phyloP scores from a whole-genome alignment of 1,140 invertebrate species.

The Amyelois transitella region DNA sequence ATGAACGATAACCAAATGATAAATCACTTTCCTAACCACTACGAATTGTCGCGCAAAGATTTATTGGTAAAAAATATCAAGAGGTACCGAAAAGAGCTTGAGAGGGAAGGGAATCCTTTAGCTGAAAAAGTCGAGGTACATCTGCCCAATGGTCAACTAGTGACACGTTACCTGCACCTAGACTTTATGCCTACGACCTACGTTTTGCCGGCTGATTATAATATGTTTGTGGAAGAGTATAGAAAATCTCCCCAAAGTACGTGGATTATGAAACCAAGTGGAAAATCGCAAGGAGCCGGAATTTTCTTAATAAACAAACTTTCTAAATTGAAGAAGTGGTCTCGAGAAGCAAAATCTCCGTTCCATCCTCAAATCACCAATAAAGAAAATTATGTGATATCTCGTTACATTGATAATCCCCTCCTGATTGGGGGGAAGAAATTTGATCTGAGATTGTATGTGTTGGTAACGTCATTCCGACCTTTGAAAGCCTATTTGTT shows the following conservation, averaged over 20 bases:
- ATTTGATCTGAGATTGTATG: slow-evolving; percentile 89
- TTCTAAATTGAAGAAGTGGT: slow-evolving; percentile 92
- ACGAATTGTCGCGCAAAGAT: slow-evolving; percentile 95
- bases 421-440: slow-evolving; percentile 91
- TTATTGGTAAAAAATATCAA: slow-evolving; percentile 97
- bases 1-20: slow-evolving; percentile 94
- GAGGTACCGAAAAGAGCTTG: slow-evolving; percentile 92
- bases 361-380: slow-evolving; percentile 84
- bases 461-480: slow-evolving; percentile 87
- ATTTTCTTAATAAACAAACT: slow-evolving; percentile 93
- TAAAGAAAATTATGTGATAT: slow-evolving; percentile 94
- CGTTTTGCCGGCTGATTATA: slow-evolving; percentile 95
- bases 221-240: slow-evolving; percentile 98
- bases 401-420: slow-evolving; percentile 90
- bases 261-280: slow-evolving; percentile 98
- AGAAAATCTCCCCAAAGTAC: slow-evolving; percentile 94
- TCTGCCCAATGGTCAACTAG: slow-evolving; percentile 78
- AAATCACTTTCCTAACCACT: slow-evolving; percentile 96
- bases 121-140: slow-evolving; percentile 80
- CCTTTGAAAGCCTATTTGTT: slow-evolving; percentile 90
- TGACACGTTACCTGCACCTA: slow-evolving; percentile 85
- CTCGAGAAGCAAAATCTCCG: slow-evolving; percentile 85
- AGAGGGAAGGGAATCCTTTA: slow-evolving; percentile 90
- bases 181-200: slow-evolving; percentile 97
- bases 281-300: slow-evolving; percentile 90